Percentiles rank a stretch among this genome's conserved stretches.
Evolutionary conservation across 2,888 invertebrate genomes (phyloP).

Genomic region (Idaea dimidiata): DNA sequence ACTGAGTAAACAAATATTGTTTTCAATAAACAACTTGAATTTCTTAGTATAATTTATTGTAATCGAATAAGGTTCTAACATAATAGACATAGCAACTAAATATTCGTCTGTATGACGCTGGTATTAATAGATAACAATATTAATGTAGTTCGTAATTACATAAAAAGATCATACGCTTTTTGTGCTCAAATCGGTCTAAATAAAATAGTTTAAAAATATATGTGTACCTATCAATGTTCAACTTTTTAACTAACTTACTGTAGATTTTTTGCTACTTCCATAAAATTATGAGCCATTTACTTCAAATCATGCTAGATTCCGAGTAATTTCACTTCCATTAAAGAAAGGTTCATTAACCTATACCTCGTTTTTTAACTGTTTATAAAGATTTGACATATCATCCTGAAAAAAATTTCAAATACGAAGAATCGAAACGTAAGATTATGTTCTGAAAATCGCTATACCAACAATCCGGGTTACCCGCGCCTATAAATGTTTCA

Average conservation of each 20-base stretch:
- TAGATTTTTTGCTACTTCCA: slow-evolving; percentile 44
- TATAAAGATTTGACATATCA: too few species aligned
- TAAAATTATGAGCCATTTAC: slow-evolving; percentile 17
- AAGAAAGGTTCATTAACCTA: too few species aligned
- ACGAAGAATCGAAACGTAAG: too few species aligned
- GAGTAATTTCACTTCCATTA: neutral
- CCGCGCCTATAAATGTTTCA: too few species aligned
- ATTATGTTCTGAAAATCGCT: too few species aligned
- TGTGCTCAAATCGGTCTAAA: slow-evolving; percentile 79
- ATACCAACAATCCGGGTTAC: too few species aligned
- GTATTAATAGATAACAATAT: slow-evolving; percentile 58
- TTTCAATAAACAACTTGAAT: slow-evolving; percentile 55
- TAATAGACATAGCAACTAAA: slow-evolving; percentile 44
- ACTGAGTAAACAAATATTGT: slow-evolving; percentile 32
- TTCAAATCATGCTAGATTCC: too few species aligned
- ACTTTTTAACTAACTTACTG: slow-evolving; percentile 37
- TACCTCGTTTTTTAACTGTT: too few species aligned
- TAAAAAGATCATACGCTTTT: slow-evolving; percentile 64
- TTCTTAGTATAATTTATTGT: slow-evolving; percentile 62
- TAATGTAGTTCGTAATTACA: slow-evolving; percentile 45
- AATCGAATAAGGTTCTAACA: slow-evolving; percentile 67
- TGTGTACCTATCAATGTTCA: slow-evolving; percentile 22
- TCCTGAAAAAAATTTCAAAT: too few species aligned
- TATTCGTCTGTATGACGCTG: slow-evolving; percentile 76
- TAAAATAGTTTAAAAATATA: slow-evolving; percentile 39